Conservation (phyloP, 2,888 invertebrate species). For the Dryomyza anilis region DNA sequence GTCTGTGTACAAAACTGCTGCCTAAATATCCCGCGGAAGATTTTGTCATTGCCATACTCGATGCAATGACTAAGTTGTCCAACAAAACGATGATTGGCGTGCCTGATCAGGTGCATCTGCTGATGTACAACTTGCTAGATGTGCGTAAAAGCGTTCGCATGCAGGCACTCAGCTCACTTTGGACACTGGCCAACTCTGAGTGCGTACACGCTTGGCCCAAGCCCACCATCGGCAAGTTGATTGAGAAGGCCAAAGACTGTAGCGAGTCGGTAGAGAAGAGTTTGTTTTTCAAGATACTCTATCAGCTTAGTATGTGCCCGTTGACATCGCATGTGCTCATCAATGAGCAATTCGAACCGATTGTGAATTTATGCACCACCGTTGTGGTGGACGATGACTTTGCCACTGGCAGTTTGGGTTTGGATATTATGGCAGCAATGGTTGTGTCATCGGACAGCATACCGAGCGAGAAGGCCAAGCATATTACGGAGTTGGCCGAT, state of each 20-base stretch:
- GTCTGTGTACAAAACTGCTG: constrained; percentile 74
- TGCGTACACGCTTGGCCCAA: constrained; percentile 82
- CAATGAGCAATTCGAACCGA: constrained; percentile 51
- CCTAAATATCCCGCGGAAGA: constrained; percentile 80
- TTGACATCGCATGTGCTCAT: constrained; percentile 56
- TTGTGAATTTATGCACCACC: constrained; percentile 55
- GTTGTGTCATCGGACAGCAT: constrained; percentile 41
- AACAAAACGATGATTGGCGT: constrained; percentile 89
- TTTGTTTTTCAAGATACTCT: constrained; percentile 55
- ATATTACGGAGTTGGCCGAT: constrained; percentile 55
- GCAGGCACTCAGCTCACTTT: constrained; percentile 70
- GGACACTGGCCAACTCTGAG: constrained; percentile 69
- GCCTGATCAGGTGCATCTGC: constrained; percentile 76
- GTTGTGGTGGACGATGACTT: constrained; percentile 58
- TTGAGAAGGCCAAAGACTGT: constrained; percentile 53
- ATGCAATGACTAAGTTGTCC: constrained; percentile 86
- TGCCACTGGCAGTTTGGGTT: constrained; percentile 56
- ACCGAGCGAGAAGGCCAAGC: constrained; percentile 39
- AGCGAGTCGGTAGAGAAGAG: constrained; percentile 57
- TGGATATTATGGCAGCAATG: constrained; percentile 57
- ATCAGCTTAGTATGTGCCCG: constrained; percentile 58
- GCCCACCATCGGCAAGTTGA: constrained; percentile 61
- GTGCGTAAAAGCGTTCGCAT: constrained; percentile 73
- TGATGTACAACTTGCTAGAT: constrained; percentile 74
- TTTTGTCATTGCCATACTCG: constrained; percentile 81